Base-by-base conservation (phyloP, 1,140 invertebrate species). In the Drosophila pseudoobscura region DNA sequence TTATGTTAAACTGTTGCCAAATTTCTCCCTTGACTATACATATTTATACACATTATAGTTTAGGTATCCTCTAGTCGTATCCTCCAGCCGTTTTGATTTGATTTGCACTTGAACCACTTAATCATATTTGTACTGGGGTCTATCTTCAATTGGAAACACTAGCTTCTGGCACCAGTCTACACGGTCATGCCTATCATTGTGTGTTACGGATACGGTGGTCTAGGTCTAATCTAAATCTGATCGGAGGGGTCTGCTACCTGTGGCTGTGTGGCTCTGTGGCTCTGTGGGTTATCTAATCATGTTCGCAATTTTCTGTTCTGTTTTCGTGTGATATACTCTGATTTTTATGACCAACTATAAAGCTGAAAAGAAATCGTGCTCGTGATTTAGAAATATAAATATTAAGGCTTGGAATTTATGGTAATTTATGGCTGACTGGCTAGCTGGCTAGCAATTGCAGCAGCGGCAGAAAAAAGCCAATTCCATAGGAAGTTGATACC, bases 371-470 rank as follows among this genome's bases (percentile, higher is more conserved):
- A 62, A 39, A 60, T 55, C 63, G 62, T 68, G 63, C 70, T 73
- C 70, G 70, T 73, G 70, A 73, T 73, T 73, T 61, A 73, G 26
- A 54, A 53, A 26, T 55, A 63, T 66, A 47, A 54, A 46, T 66
- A 66, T 45, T 55, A 69, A 69, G 63, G 51, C 17, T 50, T 51
- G 51, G 68, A 73, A 73, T 73, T 73, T 73, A 73, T 73, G 70
- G 51, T 73, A 73, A 73, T 73, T 73, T 73, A 50, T 47, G 68
- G 58, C 39, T 58, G 55, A 53, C 62, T 72, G 50, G 45, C 35
- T 39, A 1, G 1, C 11, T 39, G 35, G 39, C 20, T 22, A 5
- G 3, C 24, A 46, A 59, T 58, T 70, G 54, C 51, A 13, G 35
- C 35, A 39, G 9, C 9, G 11, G 35, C 35, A 13, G 11, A 11